Evolutionary conservation across 2,888 invertebrate genomes (phyloP).

Genomic region (Pristionchus arcanus): DNA sequence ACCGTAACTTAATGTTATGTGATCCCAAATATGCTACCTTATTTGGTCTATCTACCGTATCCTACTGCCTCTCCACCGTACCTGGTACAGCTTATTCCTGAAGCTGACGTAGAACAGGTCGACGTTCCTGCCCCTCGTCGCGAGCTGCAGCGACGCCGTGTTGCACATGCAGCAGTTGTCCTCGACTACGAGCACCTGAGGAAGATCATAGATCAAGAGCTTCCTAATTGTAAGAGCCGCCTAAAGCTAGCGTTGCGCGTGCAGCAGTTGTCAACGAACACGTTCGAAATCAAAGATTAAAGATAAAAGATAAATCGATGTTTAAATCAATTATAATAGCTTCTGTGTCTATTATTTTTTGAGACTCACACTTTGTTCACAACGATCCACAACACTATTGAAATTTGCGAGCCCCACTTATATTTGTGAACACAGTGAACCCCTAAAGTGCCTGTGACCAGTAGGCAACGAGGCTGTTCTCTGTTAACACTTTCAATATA

Average conservation of each 20-base stretch:
- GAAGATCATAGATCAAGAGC: neutral
- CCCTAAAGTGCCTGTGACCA: neutral
- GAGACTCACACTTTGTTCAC: no score
- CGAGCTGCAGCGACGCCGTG: slow-evolving; percentile 89
- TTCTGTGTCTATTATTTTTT: no score
- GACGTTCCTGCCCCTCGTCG: slow-evolving; percentile 86
- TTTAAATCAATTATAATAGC: neutral
- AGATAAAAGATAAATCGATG: neutral
- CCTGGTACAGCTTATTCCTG: slow-evolving; percentile 90
- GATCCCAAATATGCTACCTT: no score
- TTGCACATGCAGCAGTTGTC: slow-evolving; percentile 94
- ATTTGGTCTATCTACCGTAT: neutral
- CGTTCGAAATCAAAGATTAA: neutral
- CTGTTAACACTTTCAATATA: no score
- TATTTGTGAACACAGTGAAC: neutral
- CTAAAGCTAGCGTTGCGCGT: neutral
- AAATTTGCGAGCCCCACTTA: neutral
- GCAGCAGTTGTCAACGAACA: no score
- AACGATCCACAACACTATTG: no score
- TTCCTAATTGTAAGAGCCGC: no score
- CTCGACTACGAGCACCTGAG: slow-evolving; percentile 84
- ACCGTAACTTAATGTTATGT: no score
- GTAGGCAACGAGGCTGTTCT: no score
- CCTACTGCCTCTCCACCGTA: slow-evolving; percentile 78
- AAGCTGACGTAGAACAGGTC: slow-evolving; percentile 92